Evolutionary conservation across 2,797 vertebrate genomes (phyloP).

Genomic region (Gila robusta): DNA sequence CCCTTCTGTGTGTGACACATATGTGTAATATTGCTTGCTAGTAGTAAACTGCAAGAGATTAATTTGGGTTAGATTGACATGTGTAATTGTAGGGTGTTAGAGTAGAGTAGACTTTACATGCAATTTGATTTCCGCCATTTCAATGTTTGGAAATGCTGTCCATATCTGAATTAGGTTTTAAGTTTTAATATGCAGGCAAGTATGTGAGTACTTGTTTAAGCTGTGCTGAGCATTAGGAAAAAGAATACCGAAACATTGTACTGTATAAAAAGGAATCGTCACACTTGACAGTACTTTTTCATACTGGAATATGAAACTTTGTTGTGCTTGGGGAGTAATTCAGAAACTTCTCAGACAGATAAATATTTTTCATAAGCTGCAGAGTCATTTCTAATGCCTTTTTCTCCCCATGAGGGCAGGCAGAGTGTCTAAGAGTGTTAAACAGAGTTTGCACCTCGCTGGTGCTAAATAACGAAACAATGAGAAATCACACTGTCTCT

Average conservation of each 20-base stretch:
- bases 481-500: constrained; percentile 16
- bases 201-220: background rate
- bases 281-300: background rate
- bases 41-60: background rate
- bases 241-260: background rate
- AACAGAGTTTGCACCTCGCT: constrained; percentile 41
- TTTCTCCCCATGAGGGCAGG: constrained; percentile 30
- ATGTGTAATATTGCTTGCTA: background rate
- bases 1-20: too few species aligned
- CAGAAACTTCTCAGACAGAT: constrained; percentile 45
- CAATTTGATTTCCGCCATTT: background rate
- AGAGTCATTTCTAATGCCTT: constrained; percentile 11
- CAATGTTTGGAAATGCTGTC: background rate
- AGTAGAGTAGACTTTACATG: background rate
- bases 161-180: background rate
- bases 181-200: background rate
- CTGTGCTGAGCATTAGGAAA: background rate
- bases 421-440: constrained; percentile 38
- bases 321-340: constrained; percentile 18
- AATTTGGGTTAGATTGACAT: background rate
- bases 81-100: background rate
- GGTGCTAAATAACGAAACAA: constrained; percentile 30
- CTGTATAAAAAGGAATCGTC: background rate
- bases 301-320: constrained; percentile 13
- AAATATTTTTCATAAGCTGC: constrained; percentile 44